Evolutionary conservation across 2,888 invertebrate species (phyloP), one percentile per base, ranked within the genome.

Genomic region (Leucoma salicis): DNA sequence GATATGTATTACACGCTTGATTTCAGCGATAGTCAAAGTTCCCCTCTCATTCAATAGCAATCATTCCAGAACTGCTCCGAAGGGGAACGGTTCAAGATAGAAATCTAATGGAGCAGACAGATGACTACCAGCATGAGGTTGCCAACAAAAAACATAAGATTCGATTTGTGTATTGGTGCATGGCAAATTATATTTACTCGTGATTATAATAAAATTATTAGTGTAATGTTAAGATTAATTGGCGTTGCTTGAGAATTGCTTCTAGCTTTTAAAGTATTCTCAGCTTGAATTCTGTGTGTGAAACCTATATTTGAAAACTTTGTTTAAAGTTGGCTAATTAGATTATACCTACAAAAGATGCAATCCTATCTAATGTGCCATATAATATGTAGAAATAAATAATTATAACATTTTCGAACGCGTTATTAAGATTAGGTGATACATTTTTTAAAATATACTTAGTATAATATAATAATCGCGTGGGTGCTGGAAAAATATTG

Each of bases 1-100:
- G 94, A 94, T 68, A 94, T 94, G 92, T 94, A 94, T 82, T 94
- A 94, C 85, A 94, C 94, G 33, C 91, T 94, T 59, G 94, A 94
- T 81, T 94, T 94, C 88, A 93, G 93, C 73, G 94, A 94, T 86
- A 94, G 93, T 64, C 94, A 94, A 78, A 93, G 92, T 72, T 93
- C 94, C 12, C 94, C 94, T 16, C 91, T 94, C 62, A 94, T 94
- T 69, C 93, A 94, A 92, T 94, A 92, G 85, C 86, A 82, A 78
- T 81, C 83, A 79, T 73, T 86, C 49, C 46, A 69, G 83, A 82
- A 84, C 86, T 84, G 82, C 78, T 77, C 87, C 74, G 82, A 86
- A 11, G 87, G 87, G 70, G 85, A 88, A 76, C 82, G 82, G 82
- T 88, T 88, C 84, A 78, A 79, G 56, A 83, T 88, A 59, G 78